phyloP scores from a whole-genome alignment of 2,888 invertebrate genomes.

The Chrysolina oricalcia region DNA sequence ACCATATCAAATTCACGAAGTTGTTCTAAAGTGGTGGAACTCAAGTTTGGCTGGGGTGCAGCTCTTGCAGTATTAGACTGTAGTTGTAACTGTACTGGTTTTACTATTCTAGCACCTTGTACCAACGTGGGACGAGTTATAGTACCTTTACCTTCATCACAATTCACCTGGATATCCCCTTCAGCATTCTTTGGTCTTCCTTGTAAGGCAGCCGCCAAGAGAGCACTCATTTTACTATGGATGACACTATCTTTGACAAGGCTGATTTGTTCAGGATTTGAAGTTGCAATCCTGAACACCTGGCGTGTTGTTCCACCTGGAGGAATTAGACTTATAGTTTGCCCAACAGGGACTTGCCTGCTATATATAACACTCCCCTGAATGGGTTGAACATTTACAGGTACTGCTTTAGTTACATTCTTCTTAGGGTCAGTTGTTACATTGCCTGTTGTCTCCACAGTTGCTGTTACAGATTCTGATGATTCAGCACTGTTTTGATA shows the following conservation, averaged over 20 bases:
- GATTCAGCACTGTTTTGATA: slow-evolving; percentile 71
- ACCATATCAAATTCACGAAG: slow-evolving; percentile 87
- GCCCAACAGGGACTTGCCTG: slow-evolving; percentile 80
- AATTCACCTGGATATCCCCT: slow-evolving; percentile 57
- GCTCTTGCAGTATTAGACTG: slow-evolving; percentile 76
- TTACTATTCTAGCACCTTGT: slow-evolving; percentile 75
- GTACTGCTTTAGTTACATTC: slow-evolving; percentile 71
- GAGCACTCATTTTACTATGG: slow-evolving; percentile 72
- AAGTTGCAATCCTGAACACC: slow-evolving; percentile 70
- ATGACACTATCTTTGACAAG: slow-evolving; percentile 71
- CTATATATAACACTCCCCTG: slow-evolving; percentile 83
- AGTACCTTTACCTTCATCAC: slow-evolving; percentile 55
- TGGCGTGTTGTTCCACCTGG: slow-evolving; percentile 67
- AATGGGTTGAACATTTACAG: slow-evolving; percentile 76
- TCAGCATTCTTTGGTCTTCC: slow-evolving; percentile 66
- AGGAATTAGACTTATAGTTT: slow-evolving; percentile 77
- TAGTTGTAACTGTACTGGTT: slow-evolving; percentile 74
- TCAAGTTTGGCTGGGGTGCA: slow-evolving; percentile 77
- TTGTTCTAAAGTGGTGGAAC: slow-evolving; percentile 85
- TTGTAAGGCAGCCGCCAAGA: slow-evolving; percentile 72
- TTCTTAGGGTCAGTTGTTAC: slow-evolving; percentile 47
- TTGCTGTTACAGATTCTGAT: slow-evolving; percentile 53
- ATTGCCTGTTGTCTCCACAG: slow-evolving; percentile 48
- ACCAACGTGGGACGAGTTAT: slow-evolving; percentile 74
- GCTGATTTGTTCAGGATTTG: slow-evolving; percentile 69